A percentile compares a stretch with the other conserved stretches of the same genome.
Conservation (phyloP, 1,140 invertebrate species). For the Latrodectus geometricus region DNA sequence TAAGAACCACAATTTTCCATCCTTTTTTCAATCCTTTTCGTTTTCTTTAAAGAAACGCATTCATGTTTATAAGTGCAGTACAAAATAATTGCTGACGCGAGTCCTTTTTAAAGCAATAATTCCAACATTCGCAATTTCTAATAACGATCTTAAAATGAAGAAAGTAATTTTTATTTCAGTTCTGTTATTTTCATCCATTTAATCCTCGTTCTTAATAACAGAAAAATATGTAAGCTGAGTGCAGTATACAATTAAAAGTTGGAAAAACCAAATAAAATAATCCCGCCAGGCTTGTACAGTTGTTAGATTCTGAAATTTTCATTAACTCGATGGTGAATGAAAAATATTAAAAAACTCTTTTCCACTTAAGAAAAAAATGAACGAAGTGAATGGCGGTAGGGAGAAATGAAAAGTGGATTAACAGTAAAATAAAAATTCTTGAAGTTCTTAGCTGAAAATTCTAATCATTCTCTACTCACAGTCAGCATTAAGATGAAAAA, state of each 20-base stretch:
- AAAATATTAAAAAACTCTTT: slow-evolving; percentile 8
- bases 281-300: slow-evolving; percentile 53
- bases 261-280: slow-evolving; percentile 54
- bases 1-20: too few relatives aligned
- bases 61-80: too few relatives aligned
- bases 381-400: slow-evolving; percentile 8
- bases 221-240: slow-evolving; percentile 45
- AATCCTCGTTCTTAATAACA: slow-evolving; percentile 19
- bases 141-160: slow-evolving; percentile 11
- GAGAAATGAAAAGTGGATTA: slow-evolving; percentile 53
- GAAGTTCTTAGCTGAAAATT: slow-evolving; percentile 52
- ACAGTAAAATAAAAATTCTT: slow-evolving; percentile 49
- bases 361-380: slow-evolving; percentile 39
- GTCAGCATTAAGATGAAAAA: slow-evolving; percentile 19
- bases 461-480: slow-evolving; percentile 56
- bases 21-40: too few relatives aligned
- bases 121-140: slow-evolving; percentile 36
- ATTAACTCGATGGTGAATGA: slow-evolving; percentile 25
- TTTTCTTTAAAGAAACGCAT: too few relatives aligned
- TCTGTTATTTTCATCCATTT: slow-evolving; percentile 7
- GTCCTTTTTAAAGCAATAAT: neutral
- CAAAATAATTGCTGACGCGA: too few relatives aligned
- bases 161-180: slow-evolving; percentile 22
- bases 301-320: slow-evolving; percentile 57
- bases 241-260: slow-evolving; percentile 50